Percentiles rank a stretch among this genome's conserved stretches.
Conservation (phyloP, 1,140 invertebrate species). For the Heterodera schachtii region DNA sequence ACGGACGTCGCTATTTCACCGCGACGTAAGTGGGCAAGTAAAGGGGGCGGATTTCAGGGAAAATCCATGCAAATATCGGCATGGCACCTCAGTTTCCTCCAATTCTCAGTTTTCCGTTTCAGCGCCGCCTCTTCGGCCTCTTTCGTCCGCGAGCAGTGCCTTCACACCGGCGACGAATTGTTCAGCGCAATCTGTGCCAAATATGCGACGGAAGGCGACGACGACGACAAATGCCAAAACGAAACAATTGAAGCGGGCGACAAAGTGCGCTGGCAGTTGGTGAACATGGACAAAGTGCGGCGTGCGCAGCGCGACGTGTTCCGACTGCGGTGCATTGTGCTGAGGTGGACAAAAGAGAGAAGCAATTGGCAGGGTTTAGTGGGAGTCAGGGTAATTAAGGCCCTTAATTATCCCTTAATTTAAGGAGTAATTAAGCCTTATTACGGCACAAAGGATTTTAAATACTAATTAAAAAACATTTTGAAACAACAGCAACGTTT, state of each 20-base stretch:
- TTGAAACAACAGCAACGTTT: too few species aligned
- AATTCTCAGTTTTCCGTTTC: conserved; percentile 20
- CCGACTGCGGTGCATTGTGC: conserved; percentile 19
- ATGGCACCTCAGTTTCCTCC: too few species aligned
- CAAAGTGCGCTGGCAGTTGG: conserved; percentile 36
- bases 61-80: too few species aligned
- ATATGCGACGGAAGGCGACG: conserved; percentile 3
- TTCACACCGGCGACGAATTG: conserved; percentile 39
- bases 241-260: conserved; percentile 4
- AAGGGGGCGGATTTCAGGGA: too few species aligned
- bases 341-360: conserved; percentile 7
- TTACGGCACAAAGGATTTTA: too few species aligned
- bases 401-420: too few species aligned
- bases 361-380: too few species aligned
- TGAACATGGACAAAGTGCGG: conserved; percentile 41
- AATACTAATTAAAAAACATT: background rate
- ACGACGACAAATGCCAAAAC: background rate
- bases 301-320: conserved; percentile 28
- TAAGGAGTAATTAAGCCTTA: too few species aligned
- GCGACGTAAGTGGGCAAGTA: conserved; percentile 31
- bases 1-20: conserved; percentile 50
- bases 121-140: conserved; percentile 46
- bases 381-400: too few species aligned
- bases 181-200: conserved; percentile 34
- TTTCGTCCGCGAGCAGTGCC: conserved; percentile 41